Conservation (phyloP, 2,113 vertebrate species). For the Perccottus glenii region DNA sequence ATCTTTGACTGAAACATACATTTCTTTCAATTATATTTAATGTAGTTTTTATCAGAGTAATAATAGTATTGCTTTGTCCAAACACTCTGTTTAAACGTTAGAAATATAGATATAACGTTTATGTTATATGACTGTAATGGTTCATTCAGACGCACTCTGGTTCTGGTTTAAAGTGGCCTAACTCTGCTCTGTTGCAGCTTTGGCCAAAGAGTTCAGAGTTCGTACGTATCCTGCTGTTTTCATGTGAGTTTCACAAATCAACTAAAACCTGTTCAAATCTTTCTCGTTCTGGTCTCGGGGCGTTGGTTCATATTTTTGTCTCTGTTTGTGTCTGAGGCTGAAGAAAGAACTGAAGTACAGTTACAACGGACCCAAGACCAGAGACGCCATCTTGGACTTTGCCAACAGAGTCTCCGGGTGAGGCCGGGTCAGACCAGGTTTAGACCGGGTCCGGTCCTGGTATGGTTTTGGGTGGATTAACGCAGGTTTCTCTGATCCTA, state of each 20-base stretch:
- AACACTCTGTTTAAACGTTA: too few relatives aligned
- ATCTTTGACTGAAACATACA: too few relatives aligned
- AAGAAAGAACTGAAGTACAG: slow-evolving; percentile 90
- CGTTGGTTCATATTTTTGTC: neutral
- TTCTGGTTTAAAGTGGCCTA: neutral
- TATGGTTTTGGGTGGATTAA: neutral
- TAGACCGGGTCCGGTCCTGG: neutral
- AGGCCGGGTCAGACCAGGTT: slow-evolving; percentile 42
- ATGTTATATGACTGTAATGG: too few relatives aligned
- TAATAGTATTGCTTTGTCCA: too few relatives aligned
- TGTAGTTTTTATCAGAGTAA: too few relatives aligned
- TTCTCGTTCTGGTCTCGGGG: neutral
- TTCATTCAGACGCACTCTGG: too few relatives aligned
- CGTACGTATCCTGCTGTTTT: slow-evolving; percentile 92
- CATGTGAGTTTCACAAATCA: slow-evolving; percentile 82
- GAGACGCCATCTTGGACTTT: slow-evolving; percentile 93
- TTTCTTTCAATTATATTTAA: too few relatives aligned
- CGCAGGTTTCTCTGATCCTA: slow-evolving; percentile 62
- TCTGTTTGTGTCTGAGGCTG: slow-evolving; percentile 73
- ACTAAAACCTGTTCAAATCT: neutral
- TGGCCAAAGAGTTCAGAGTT: slow-evolving; percentile 91
- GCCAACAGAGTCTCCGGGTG: slow-evolving; percentile 91
- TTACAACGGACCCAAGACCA: slow-evolving; percentile 89
- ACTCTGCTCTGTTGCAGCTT: slow-evolving; percentile 70
- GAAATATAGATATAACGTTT: too few relatives aligned